Base-by-base conservation (phyloP, 2,797 vertebrate genomes). In the Chelon labrosus region DNA sequence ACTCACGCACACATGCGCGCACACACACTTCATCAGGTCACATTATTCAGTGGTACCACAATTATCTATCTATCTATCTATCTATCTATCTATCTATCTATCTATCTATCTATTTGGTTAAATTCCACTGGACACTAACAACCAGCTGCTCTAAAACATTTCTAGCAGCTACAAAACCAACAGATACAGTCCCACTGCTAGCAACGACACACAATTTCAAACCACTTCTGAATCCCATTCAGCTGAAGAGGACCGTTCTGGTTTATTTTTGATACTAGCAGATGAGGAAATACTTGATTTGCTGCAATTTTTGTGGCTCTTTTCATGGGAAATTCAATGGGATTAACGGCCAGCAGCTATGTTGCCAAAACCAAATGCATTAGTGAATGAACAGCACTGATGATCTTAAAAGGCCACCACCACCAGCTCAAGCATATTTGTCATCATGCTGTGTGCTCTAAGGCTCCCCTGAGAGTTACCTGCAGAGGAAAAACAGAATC, bases 51-150 rank as follows among this genome's bases (percentile, higher is more conserved):
- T n/a, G n/a, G n/a, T n/a, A n/a, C n/a, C n/a, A n/a, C n/a, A n/a
- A n/a, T n/a, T n/a, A n/a, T n/a, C n/a, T n/a, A n/a, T n/a, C n/a
- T n/a, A n/a, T n/a, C n/a, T n/a, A n/a, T n/a, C n/a, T n/a, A n/a
- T n/a, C n/a, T n/a, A n/a, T n/a, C n/a, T n/a, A n/a, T n/a, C n/a
- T n/a, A n/a, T n/a, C n/a, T n/a, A n/a, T n/a, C n/a, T n/a, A n/a
- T n/a, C n/a, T n/a, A n/a, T n/a, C n/a, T 22, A 22, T 22, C 22
- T 22, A n/a, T n/a, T 19, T n/a, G 7, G 17, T 47, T 7, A 70
- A 59, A 76, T 47, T 10, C 20, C 35, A n/a, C 13, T 67, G 38
- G 38, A n/a, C 16, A 4, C 39, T 67, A 64, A 42, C 22, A 22
- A 22, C 22, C n/a, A n/a, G n/a, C n/a, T n/a, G n/a, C n/a, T n/a